Base-by-base conservation (phyloP, 2,113 vertebrate genomes). In the Ciconia maguari region DNA sequence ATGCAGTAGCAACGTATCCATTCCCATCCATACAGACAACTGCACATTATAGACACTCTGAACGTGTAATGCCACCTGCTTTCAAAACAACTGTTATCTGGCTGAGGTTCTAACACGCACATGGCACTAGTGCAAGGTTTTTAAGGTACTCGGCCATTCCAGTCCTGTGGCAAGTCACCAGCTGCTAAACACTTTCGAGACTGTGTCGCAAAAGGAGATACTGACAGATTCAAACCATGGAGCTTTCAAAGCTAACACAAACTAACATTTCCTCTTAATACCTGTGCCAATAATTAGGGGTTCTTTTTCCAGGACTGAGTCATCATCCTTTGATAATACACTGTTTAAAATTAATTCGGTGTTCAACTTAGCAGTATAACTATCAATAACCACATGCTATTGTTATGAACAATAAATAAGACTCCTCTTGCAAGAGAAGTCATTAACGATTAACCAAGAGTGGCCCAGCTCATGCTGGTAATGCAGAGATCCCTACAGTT, bases 381-480 rank as follows among this genome's bases (percentile, higher is more conserved):
- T 78, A 87, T 54, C 94, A 92, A 69, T 69, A 91, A 82, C 65
- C 26, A 93, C 78, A 85, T 20, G n/a, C 66, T 82, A 44, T 38
- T 92, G 61, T 89, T 75, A 75, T 16, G 48, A 78, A 78, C 64
- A 93, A 30, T 77, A 92, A 92, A 72, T 64, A 65, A 58, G 48
- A 36, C 32, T 97, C 7, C 0, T 85, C 66, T 70, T 94, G 70
- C 71, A 71, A 89, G 48, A 66, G 41, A 75, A 87, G 83, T 84
- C 36, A 52, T 75, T 93, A 92, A 95, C 38, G 30, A 83, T 96
- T 86, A 92, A 92, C 24, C 60, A 92, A n/a, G 81, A 83, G 66
- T 22, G 69, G 61, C 70, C 24, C 69, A 82, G 64, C 54, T 87
- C 49, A 61, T 3, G 5, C 57, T 55, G 72, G 26, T 75, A 69